Conservation (phyloP, 1,140 invertebrate genomes). For the Atta cephalotes region DNA sequence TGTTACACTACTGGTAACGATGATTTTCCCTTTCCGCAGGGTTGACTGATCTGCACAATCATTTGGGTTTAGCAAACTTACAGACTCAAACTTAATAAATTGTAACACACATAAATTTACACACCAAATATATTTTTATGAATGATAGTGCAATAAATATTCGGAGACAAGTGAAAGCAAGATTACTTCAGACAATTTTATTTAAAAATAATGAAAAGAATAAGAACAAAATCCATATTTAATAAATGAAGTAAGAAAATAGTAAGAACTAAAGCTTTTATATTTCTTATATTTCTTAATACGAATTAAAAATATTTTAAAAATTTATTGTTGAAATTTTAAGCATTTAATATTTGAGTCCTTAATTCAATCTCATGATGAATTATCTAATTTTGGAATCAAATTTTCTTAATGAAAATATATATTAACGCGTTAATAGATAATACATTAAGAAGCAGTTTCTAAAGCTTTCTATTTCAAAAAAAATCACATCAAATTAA, state of each 20-base stretch:
- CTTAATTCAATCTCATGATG: background rate
- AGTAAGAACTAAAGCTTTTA: background rate
- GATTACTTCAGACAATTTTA: background rate
- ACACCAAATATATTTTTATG: constrained; percentile 4
- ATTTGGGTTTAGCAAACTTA: background rate
- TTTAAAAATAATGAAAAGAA: background rate
- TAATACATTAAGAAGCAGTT: background rate
- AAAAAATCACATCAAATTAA: background rate
- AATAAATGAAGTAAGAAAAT: background rate
- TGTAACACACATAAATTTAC: background rate
- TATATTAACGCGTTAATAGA: background rate
- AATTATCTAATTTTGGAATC: too few relatives aligned
- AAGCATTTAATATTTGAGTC: background rate
- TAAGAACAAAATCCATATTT: background rate
- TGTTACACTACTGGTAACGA: background rate
- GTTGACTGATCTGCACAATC: background rate
- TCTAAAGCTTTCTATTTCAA: background rate
- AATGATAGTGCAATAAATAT: background rate
- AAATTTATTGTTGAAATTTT: background rate
- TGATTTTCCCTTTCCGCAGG: background rate
- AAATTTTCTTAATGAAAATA: background rate
- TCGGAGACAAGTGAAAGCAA: background rate
- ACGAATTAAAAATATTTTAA: background rate
- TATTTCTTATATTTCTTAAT: background rate
- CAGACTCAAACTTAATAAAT: background rate